These are phyloP conservation scores for Tachysurus vachellii DNA, from an alignment of 2,113 vertebrate genomes.

Conservation along the genomic window DNA sequence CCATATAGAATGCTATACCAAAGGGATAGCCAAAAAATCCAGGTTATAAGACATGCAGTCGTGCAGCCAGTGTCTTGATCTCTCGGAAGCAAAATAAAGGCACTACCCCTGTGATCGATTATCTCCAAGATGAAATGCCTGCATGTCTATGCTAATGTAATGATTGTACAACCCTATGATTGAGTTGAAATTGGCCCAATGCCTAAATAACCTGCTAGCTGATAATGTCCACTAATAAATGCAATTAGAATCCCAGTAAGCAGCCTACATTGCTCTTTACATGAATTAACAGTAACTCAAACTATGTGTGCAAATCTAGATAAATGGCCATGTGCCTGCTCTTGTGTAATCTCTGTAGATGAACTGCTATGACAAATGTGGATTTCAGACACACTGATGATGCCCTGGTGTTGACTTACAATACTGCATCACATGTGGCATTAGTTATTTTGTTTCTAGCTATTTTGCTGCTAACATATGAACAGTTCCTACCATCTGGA, in stretches of 20 bases:
- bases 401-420: neutral
- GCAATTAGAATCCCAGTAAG: neutral
- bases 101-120: neutral
- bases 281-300: neutral
- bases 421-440: neutral
- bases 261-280: neutral
- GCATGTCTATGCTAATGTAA: neutral
- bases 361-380: neutral
- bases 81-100: neutral
- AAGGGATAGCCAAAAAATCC: neutral
- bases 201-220: neutral
- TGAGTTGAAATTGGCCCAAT: neutral
- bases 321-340: slow-evolving; percentile 5
- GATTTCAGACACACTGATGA: neutral
- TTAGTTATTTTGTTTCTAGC: neutral
- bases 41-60: neutral
- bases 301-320: neutral
- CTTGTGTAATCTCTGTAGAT: neutral
- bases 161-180: neutral
- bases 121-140: neutral
- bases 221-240: neutral
- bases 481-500: neutral
- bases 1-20: neutral
- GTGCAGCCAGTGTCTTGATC: neutral
- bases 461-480: neutral